phyloP scores from a whole-genome alignment of 2,888 invertebrate species.

The Notodonta ziczac region DNA sequence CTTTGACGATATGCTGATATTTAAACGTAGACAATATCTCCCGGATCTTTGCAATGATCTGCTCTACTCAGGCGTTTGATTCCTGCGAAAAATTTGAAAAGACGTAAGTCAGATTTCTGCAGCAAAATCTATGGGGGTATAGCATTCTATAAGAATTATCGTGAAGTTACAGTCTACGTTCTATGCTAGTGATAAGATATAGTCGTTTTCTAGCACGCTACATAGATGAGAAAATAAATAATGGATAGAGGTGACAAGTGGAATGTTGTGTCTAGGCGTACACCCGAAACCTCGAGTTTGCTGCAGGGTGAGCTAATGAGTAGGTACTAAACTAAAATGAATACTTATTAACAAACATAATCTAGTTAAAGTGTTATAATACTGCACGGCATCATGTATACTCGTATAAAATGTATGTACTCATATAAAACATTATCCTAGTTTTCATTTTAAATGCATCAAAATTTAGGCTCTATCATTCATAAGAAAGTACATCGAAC shows the following conservation, averaged over 20 bases:
- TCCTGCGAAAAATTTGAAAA: conserved; percentile 87
- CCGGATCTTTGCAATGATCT: conserved; percentile 93
- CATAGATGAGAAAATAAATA: conserved; percentile 61
- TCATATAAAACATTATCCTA: conserved; percentile 78
- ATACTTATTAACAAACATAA: conserved; percentile 54
- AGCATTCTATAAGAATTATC: conserved; percentile 42
- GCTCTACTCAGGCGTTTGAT: conserved; percentile 95
- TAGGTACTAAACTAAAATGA: conserved; percentile 54
- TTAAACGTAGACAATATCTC: conserved; percentile 90
- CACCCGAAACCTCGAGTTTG: conserved; percentile 51
- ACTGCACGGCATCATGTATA: conserved; percentile 76
- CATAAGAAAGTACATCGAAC: conserved; percentile 76
- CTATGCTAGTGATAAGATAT: conserved; percentile 67
- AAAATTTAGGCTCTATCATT: conserved; percentile 78
- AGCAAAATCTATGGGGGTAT: conserved; percentile 47
- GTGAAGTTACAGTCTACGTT: conserved; percentile 63
- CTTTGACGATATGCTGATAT: conserved; percentile 85
- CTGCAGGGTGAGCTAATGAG: conserved; percentile 52
- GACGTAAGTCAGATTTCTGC: conserved; percentile 69
- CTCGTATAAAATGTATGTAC: conserved; percentile 74
- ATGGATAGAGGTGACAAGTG: conserved; percentile 59
- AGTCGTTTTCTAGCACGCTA: conserved; percentile 66
- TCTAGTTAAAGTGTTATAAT: conserved; percentile 58
- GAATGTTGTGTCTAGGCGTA: conserved; percentile 51
- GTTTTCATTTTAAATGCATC: conserved; percentile 74